Evolutionary conservation across 1,140 invertebrate genomes (phyloP).

Genomic region (Bilobella aurantiaca): DNA sequence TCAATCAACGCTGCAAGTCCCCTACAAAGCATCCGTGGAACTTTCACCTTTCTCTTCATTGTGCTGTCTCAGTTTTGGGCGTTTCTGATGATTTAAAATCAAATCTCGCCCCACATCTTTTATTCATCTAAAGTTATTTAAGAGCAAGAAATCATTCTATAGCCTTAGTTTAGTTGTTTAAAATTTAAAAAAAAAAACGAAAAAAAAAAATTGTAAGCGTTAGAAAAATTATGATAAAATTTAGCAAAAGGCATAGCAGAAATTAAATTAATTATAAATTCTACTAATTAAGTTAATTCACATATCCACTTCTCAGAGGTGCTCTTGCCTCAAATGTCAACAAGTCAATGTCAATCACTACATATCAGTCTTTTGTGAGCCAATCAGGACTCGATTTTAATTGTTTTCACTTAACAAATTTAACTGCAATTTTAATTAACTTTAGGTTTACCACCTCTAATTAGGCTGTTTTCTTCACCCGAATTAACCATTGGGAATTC

Average conservation of each 20-base stretch:
- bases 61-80: background rate
- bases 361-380: conserved; percentile 8
- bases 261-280: background rate
- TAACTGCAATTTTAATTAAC: too few relatives aligned
- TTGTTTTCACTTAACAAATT: too few relatives aligned
- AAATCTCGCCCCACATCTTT: background rate
- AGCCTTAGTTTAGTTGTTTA: background rate
- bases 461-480: too few relatives aligned
- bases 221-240: background rate
- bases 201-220: background rate
- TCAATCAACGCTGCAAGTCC: background rate
- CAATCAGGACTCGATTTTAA: too few relatives aligned
- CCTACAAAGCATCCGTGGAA: background rate
- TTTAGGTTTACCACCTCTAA: too few relatives aligned
- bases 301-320: background rate
- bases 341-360: conserved; percentile 11
- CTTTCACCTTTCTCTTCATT: background rate
- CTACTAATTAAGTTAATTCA: background rate
- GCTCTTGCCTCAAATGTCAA: background rate
- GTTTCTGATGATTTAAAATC: background rate
- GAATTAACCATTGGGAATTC: too few relatives aligned
- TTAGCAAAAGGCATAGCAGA: background rate
- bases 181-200: background rate
- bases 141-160: background rate
- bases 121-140: background rate